Percentiles rank a stretch among this genome's conserved stretches.
Conservation (phyloP, 2,888 invertebrate genomes). For the Liposcelis brunnea region DNA sequence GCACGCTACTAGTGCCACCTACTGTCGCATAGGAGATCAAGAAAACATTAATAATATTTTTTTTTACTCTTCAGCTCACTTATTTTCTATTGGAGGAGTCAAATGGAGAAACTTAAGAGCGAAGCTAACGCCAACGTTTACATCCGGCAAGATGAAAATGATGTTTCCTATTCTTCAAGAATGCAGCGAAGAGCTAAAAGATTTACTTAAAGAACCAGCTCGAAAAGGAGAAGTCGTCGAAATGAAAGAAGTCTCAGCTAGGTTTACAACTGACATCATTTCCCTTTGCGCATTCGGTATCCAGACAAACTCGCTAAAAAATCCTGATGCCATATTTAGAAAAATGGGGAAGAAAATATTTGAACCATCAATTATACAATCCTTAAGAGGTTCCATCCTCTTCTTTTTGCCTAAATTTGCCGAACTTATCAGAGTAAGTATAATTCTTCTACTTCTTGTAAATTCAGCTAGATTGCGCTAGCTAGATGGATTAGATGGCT, state of each 20-base stretch:
- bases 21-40: too few species aligned
- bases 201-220: constrained; percentile 1
- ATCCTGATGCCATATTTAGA: constrained; percentile 14
- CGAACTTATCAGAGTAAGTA: not conserved
- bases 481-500: too few species aligned
- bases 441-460: too few species aligned
- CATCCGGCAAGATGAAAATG: constrained; percentile 6
- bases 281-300: constrained; percentile 17
- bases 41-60: too few species aligned
- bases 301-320: constrained; percentile 16
- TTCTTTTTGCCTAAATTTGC: not conserved
- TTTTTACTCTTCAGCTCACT: not conserved
- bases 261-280: constrained; percentile 14
- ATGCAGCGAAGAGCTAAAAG: not conserved
- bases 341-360: not conserved
- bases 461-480: too few species aligned
- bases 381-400: not conserved
- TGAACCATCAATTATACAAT: not conserved
- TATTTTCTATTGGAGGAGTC: not conserved
- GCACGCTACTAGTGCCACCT: too few species aligned
- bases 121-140: constrained; percentile 1
- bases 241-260: constrained; percentile 14
- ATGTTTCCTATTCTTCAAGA: constrained; percentile 3
- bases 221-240: constrained; percentile 1
- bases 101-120: constrained; percentile 6